Conservation (phyloP, 2,888 invertebrate species). For the Luffia ferchaultella region DNA sequence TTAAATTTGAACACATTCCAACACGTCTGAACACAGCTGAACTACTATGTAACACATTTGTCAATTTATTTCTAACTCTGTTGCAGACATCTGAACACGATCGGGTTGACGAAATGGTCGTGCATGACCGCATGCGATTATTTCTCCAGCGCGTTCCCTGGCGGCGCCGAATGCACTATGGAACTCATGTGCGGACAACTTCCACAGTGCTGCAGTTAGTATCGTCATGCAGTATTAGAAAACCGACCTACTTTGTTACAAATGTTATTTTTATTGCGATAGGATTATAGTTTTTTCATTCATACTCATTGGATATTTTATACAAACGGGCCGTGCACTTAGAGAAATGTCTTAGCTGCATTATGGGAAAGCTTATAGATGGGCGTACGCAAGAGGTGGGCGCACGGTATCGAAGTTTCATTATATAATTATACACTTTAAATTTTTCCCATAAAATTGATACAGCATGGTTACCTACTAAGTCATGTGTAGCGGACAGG, state of each 20-base stretch:
- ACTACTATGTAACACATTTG: neutral
- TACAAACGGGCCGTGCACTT: too few species aligned
- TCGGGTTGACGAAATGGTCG: constrained; percentile 31
- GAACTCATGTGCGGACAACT: constrained; percentile 28
- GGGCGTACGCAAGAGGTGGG: too few species aligned
- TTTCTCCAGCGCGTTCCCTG: constrained; percentile 24
- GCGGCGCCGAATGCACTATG: constrained; percentile 32
- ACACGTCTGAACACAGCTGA: neutral
- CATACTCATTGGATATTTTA: too few species aligned
- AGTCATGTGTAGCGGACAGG: too few species aligned
- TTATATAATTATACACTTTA: too few species aligned
- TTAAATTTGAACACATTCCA: too few species aligned
- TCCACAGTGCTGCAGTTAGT: constrained; percentile 35
- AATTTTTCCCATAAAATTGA: too few species aligned
- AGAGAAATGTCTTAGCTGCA: too few species aligned
- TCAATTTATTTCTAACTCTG: neutral
- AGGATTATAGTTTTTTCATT: neutral
- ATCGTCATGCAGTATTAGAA: neutral
- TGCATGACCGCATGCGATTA: constrained; percentile 39
- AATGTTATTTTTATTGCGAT: neutral
- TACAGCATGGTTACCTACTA: too few species aligned
- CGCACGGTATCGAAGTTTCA: too few species aligned
- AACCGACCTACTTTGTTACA: neutral
- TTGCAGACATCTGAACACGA: constrained; percentile 30
- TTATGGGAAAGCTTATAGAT: too few species aligned